Evolutionary conservation across 1,140 invertebrate species (phyloP).

Genomic region (Pogonognathellus flavescens): DNA sequence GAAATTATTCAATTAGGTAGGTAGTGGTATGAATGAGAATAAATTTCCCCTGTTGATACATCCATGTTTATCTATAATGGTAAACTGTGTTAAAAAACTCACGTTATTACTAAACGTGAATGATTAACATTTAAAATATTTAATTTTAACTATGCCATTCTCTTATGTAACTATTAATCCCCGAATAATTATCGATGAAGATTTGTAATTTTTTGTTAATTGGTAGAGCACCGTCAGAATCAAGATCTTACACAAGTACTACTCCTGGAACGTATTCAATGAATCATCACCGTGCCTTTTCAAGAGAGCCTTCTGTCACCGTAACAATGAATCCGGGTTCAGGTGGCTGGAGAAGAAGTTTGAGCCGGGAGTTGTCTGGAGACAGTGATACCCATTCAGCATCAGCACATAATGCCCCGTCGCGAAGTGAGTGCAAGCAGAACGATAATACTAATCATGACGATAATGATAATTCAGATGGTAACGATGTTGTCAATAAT

Average conservation of each 20-base stretch:
- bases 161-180: too few species aligned
- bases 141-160: too few species aligned
- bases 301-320: slow-evolving; percentile 62
- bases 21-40: too few species aligned
- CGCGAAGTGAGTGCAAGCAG: slow-evolving; percentile 59
- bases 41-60: too few species aligned
- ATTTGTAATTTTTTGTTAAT: neutral
- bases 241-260: slow-evolving; percentile 56
- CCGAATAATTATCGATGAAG: too few species aligned
- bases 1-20: too few species aligned
- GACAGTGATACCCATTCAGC: slow-evolving; percentile 63
- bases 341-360: slow-evolving; percentile 73
- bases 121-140: too few species aligned
- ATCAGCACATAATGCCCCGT: slow-evolving; percentile 55
- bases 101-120: too few species aligned
- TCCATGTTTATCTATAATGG: too few species aligned
- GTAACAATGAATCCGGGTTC: slow-evolving; percentile 68
- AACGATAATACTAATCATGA: slow-evolving; percentile 41
- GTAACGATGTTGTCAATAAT: slow-evolving; percentile 52
- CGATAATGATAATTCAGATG: slow-evolving; percentile 54
- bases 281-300: slow-evolving; percentile 51
- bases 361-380: slow-evolving; percentile 72
- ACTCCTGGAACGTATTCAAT: slow-evolving; percentile 52
- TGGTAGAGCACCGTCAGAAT: slow-evolving; percentile 62
- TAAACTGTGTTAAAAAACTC: too few species aligned